Evolutionary conservation across 2,113 vertebrate species (phyloP).

Genomic region (Lophochroa leadbeateri): DNA sequence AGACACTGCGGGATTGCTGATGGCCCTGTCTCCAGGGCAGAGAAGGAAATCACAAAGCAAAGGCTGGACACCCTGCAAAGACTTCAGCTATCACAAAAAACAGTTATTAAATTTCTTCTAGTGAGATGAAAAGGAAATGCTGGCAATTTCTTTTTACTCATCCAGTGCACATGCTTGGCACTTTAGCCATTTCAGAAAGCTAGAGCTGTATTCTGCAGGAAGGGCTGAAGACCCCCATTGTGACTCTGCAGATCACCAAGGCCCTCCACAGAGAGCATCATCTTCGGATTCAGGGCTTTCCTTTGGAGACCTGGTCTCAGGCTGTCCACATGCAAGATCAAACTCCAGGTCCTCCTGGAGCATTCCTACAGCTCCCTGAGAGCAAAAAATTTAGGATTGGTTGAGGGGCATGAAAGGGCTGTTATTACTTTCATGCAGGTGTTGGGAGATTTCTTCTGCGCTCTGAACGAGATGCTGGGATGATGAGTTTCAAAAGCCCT

Average conservation of each 20-base stretch:
- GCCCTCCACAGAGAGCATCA: fast-evolving
- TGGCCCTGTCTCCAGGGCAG: background rate
- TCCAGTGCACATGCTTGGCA: fast-evolving
- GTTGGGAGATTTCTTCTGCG: background rate
- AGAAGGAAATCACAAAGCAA: background rate
- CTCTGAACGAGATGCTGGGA: background rate
- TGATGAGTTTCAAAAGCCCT: background rate
- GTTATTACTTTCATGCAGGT: background rate
- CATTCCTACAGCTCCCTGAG: background rate
- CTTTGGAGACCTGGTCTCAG: background rate
- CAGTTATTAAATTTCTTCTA: background rate
- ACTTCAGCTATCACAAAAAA: fast-evolving
- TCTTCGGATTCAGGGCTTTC: background rate
- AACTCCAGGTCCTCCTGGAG: background rate
- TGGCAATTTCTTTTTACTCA: background rate
- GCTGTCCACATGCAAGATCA: background rate
- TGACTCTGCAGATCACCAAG: background rate
- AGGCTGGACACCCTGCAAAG: background rate
- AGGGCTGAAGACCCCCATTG: fast-evolving
- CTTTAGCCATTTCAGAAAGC: background rate
- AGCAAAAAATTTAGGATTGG: background rate
- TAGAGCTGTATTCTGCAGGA: background rate
- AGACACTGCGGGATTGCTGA: fast-evolving
- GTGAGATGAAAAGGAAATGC: background rate
- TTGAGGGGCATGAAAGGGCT: background rate